Conservation (phyloP, 2,113 vertebrate species). For the Brachypteracias leptosomus region DNA sequence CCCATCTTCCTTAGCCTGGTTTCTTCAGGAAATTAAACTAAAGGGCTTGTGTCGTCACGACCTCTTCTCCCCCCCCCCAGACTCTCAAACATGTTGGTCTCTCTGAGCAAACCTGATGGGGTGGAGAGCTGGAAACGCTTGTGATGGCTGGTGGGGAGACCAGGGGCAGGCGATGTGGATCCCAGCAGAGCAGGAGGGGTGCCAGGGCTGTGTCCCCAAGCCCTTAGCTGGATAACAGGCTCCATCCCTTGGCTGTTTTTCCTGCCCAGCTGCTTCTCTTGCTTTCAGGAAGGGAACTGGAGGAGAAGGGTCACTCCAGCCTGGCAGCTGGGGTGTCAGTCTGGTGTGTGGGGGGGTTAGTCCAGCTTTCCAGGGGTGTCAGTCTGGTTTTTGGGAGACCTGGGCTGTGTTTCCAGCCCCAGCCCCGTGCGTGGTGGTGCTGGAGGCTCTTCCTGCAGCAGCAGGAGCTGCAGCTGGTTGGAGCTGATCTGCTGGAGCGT, state of each 20-base stretch:
- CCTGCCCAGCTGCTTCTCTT: neutral
- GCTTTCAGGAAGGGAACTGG: neutral
- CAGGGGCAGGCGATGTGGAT: neutral
- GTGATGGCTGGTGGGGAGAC: neutral
- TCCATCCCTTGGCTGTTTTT: fast-evolving
- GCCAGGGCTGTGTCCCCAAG: neutral
- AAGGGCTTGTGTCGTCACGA: neutral
- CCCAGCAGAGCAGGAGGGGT: fast-evolving
- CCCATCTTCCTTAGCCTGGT: neutral
- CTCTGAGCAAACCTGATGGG: neutral
- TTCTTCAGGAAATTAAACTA: neutral
- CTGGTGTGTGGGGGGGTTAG: neutral
- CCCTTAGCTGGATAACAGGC: neutral
- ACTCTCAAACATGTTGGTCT: neutral
- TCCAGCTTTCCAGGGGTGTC: no score
- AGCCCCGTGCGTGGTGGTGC: neutral
- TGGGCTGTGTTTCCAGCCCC: neutral
- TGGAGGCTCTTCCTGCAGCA: neutral
- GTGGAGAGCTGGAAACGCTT: fast-evolving
- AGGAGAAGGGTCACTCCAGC: neutral
- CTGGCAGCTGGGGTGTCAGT: neutral
- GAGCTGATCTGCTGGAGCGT: neutral
- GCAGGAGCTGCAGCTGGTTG: conserved; percentile 29
- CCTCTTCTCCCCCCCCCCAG: neutral
- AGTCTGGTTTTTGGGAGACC: neutral